Evolutionary conservation across 2,113 vertebrate species (phyloP), one percentile per base, ranked within the genome.

Genomic region (Brachypodius melanocephalos): DNA sequence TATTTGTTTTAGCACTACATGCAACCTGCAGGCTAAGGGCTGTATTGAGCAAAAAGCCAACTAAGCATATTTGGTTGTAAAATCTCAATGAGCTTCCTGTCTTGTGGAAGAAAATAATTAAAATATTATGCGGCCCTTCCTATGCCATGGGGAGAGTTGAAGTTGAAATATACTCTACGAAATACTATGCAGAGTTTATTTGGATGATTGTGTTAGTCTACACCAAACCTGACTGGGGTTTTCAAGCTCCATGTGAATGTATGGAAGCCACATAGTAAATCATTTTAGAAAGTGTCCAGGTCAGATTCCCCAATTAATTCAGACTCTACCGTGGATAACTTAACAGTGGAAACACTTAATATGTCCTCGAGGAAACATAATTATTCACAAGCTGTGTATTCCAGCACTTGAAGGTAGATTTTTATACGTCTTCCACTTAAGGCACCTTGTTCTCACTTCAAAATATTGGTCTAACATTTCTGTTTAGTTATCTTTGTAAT

Each of bases 41-140:
- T 96, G 66, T 81, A 43, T 81, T 96, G 74, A 92, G 55, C 72
- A 95, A 94, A 95, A 95, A 81, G 93, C 94, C 82, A 90, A 46
- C 87, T 73, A 96, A 97, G 92, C 92, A 78, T 93, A 92, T 97
- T 97, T 90, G 87, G 75, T 82, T 96, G 93, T 95, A 95, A 95
- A 96, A 96, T 93, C 84, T 93, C 81, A 91, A 52, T 88, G 72
- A 86, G 86, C 88, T 96, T 96, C 91, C 95, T 96, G 88, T 75
- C 81, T 89, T 89, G 79, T 97, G 89, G 92, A 93, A 91, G 80
- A 96, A 92, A 95, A 89, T 90, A 69, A 94, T 95, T 94, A 92
- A 88, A 95, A 85, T 95, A 86, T 67, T 93, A 73, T 93, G 89
- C 8, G 0, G 52, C 79, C 81, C 85, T 95, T 92, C 91, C 87